Conservation (phyloP, 1,140 invertebrate species). For the Zaprionus vittiger region DNA sequence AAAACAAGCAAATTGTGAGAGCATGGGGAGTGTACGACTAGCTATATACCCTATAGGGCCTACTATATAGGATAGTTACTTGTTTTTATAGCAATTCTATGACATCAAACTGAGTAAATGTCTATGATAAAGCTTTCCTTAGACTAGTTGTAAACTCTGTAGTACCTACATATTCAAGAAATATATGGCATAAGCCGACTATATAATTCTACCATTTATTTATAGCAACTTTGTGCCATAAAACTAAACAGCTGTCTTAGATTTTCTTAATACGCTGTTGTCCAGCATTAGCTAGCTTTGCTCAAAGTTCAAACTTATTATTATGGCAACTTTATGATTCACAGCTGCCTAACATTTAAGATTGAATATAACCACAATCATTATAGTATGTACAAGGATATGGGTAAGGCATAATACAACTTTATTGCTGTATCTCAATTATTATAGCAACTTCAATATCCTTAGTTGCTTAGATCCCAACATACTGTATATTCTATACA, state of each 20-base stretch:
- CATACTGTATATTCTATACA: neutral
- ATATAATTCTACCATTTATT: no score
- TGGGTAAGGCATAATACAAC: no score
- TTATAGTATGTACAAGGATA: no score
- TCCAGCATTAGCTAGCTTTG: no score
- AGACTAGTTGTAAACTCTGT: no score
- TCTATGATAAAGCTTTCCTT: neutral
- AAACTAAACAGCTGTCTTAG: neutral
- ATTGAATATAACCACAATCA: no score
- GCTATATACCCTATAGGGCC: neutral
- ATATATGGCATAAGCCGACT: no score
- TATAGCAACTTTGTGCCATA: neutral
- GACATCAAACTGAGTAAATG: neutral
- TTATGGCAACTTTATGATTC: neutral
- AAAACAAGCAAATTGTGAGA: constrained; percentile 1
- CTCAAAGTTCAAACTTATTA: neutral
- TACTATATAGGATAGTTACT: no score
- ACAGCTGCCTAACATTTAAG: neutral
- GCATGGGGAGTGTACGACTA: neutral
- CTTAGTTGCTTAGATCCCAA: neutral
- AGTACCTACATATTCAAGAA: no score
- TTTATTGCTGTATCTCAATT: no score
- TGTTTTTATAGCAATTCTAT: neutral
- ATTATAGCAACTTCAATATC: no score
- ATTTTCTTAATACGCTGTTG: neutral